phyloP scores from a whole-genome alignment of 2,113 vertebrate species.

The Plotosus lineatus region DNA sequence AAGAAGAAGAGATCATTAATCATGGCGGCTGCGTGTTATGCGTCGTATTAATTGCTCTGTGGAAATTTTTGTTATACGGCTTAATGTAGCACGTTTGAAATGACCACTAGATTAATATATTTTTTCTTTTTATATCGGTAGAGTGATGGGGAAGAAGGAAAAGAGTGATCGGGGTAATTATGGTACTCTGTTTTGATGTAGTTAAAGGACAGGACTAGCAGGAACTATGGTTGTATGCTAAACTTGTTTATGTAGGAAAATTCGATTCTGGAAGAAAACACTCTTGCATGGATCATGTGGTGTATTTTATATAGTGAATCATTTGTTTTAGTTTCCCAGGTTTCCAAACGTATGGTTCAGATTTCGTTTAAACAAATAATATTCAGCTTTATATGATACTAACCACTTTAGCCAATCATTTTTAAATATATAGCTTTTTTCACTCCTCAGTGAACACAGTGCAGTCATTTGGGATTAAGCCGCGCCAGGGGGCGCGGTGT shows the following conservation, averaged over 20 bases:
- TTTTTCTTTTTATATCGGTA: neutral
- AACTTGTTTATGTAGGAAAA: neutral
- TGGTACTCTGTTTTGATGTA: neutral
- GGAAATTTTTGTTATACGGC: neutral
- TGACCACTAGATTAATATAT: neutral
- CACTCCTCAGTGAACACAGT: neutral
- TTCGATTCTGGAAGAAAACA: neutral
- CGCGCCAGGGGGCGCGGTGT: too few relatives aligned
- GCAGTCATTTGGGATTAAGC: neutral
- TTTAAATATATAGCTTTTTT: neutral
- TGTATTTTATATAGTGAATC: neutral
- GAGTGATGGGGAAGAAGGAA: conserved; percentile 72
- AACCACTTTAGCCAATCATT: neutral
- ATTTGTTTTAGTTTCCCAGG: neutral
- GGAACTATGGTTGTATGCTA: neutral
- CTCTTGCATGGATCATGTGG: neutral
- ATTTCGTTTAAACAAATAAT: neutral
- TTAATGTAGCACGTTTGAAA: neutral
- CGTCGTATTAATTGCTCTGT: too few relatives aligned
- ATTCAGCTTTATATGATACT: too few relatives aligned
- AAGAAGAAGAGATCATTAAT: neutral
- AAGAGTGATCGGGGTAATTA: conserved; percentile 71
- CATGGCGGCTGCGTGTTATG: neutral
- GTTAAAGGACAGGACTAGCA: neutral
- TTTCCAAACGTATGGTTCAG: neutral